These are phyloP conservation scores for Rhagoletis pomonella DNA, from an alignment of 1,140 invertebrate species.

Conservation along the genomic window DNA sequence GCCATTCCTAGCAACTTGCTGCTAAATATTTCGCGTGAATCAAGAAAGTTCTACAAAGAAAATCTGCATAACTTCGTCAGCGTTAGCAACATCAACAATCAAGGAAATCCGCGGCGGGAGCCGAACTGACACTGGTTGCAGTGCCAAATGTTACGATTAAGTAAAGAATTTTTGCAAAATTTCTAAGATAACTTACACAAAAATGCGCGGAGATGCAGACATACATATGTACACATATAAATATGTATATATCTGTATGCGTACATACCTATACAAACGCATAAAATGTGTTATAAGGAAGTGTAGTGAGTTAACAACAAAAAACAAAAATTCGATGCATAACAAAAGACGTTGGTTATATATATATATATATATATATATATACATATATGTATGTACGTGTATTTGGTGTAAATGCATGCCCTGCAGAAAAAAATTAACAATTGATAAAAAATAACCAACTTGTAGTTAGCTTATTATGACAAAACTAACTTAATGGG, in stretches of 20 bases:
- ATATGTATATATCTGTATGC: neutral
- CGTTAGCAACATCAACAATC: constrained; percentile 2
- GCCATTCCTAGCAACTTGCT: constrained; percentile 26
- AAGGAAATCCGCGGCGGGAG: neutral
- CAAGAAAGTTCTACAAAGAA: constrained; percentile 35
- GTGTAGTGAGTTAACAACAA: too few relatives aligned
- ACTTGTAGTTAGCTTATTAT: too few relatives aligned
- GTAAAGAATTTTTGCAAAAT: constrained; percentile 47
- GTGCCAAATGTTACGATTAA: constrained; percentile 30
- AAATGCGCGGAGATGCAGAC: constrained; percentile 16
- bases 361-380: too few relatives aligned
- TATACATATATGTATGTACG: too few relatives aligned
- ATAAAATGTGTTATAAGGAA: too few relatives aligned
- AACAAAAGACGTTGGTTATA: too few relatives aligned
- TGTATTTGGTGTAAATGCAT: too few relatives aligned
- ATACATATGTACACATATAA: neutral
- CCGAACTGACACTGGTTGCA: neutral
- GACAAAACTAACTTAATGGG: too few relatives aligned
- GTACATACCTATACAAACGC: neutral
- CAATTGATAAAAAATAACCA: too few relatives aligned
- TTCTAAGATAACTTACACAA: constrained; percentile 44
- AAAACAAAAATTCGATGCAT: too few relatives aligned
- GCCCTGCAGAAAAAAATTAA: too few relatives aligned
- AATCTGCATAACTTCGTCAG: constrained; percentile 27
- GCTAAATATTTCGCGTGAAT: constrained; percentile 6